Evolutionary conservation across 2,888 invertebrate genomes (phyloP).

Genomic region (Poecilus cupreus): DNA sequence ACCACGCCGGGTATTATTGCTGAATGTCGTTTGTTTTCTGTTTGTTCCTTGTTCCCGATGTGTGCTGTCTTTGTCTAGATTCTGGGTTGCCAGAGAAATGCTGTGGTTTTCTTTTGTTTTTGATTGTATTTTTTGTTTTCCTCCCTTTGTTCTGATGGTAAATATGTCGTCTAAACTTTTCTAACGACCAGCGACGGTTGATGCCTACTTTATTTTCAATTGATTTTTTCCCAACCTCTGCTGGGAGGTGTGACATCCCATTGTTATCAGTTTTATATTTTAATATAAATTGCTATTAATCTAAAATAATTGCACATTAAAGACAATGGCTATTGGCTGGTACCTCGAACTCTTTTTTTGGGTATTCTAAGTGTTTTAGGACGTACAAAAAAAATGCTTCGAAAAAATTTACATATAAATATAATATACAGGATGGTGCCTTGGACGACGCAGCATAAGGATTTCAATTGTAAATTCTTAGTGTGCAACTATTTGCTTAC

Average conservation of each 20-base stretch:
- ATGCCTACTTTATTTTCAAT: background rate
- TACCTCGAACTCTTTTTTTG: too few relatives aligned
- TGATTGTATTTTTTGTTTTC: conserved; percentile 32
- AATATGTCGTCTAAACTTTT: conserved; percentile 26
- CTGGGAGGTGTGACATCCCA: background rate
- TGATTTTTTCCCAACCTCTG: background rate
- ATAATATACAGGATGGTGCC: too few relatives aligned
- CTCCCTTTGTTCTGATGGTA: conserved; percentile 29
- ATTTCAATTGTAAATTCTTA: too few relatives aligned
- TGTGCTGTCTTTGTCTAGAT: conserved; percentile 6
- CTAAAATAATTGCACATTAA: too few relatives aligned
- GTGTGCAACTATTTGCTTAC: too few relatives aligned
- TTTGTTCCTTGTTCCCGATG: conserved; percentile 30
- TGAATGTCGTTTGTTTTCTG: conserved; percentile 36
- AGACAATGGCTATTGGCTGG: too few relatives aligned
- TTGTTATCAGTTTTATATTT: too few relatives aligned
- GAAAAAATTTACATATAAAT: too few relatives aligned
- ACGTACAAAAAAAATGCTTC: too few relatives aligned
- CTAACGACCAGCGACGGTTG: background rate
- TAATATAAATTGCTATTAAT: too few relatives aligned
- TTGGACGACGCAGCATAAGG: too few relatives aligned
- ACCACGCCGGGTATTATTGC: conserved; percentile 24
- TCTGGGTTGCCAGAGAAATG: background rate
- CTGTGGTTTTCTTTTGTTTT: conserved; percentile 33
- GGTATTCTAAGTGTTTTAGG: too few relatives aligned